These are phyloP conservation scores for Zosterops pallidus DNA, from an alignment of 2,113 vertebrate genomes.

Conservation along the genomic window DNA sequence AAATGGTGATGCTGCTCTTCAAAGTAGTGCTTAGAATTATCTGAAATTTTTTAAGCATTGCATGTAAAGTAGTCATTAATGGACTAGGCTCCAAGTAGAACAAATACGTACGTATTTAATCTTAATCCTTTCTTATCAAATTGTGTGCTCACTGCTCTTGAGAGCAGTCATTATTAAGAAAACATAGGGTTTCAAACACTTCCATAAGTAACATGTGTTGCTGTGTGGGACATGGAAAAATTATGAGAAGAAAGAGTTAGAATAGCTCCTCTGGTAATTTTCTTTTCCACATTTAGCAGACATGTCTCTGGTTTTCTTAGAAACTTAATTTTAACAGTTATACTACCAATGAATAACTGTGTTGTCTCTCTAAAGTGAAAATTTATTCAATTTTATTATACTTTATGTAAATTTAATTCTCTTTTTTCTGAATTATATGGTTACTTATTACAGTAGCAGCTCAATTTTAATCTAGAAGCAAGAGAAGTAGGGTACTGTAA, in stretches of 20 bases:
- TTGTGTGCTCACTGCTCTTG: neutral
- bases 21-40: neutral
- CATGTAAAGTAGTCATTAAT: neutral
- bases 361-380: slow-evolving; percentile 21
- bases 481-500: slow-evolving; percentile 6
- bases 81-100: slow-evolving; percentile 12
- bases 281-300: neutral
- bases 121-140: slow-evolving; percentile 27
- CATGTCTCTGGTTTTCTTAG: neutral
- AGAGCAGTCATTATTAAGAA: slow-evolving; percentile 18
- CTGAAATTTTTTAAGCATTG: neutral
- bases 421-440: neutral
- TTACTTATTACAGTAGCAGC: slow-evolving; percentile 35
- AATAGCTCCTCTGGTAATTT: neutral
- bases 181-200: neutral
- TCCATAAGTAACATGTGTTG: neutral
- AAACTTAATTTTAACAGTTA: slow-evolving; percentile 45
- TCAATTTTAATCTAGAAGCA: slow-evolving; percentile 39
- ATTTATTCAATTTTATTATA: slow-evolving; percentile 34
- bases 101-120: slow-evolving; percentile 7
- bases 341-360: neutral
- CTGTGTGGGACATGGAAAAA: neutral
- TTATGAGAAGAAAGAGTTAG: neutral
- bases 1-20: neutral
- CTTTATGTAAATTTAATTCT: slow-evolving; percentile 21